A percentile compares a stretch with the other conserved stretches of the same genome.
These are phyloP conservation scores for Hippocampus guttulatus DNA, from an alignment of 2,113 vertebrate species.

Conservation along the genomic window DNA sequence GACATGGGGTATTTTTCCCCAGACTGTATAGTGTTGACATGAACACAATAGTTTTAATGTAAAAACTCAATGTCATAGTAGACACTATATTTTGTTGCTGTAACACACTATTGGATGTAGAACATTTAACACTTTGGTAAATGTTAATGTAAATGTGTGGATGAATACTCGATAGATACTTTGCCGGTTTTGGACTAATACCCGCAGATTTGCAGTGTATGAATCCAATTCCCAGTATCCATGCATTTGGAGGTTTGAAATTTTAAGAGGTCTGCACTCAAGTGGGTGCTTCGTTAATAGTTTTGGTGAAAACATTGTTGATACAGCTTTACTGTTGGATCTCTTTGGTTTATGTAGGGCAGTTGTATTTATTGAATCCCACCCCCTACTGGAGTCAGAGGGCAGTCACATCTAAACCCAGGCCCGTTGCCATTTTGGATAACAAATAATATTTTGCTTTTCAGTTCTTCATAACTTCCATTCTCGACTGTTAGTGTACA, in stretches of 20 bases:
- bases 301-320: background rate
- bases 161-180: no score
- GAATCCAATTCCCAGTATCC: background rate
- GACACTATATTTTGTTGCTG: no score
- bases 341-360: background rate
- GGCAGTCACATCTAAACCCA: background rate
- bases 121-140: no score
- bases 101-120: no score
- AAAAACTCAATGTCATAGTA: no score
- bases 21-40: no score
- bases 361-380: background rate
- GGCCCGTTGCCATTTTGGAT: background rate
- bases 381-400: background rate
- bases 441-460: slow-evolving; percentile 1
- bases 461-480: background rate
- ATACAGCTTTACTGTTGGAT: background rate
- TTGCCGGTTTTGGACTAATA: no score
- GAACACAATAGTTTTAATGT: no score
- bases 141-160: no score
- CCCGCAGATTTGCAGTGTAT: no score
- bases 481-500: background rate
- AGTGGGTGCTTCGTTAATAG: background rate
- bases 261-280: background rate
- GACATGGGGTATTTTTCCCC: no score
- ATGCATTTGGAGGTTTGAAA: background rate